Base-by-base conservation (phyloP, 2,797 vertebrate genomes). In the Schizopygopsis malacanthus region DNA sequence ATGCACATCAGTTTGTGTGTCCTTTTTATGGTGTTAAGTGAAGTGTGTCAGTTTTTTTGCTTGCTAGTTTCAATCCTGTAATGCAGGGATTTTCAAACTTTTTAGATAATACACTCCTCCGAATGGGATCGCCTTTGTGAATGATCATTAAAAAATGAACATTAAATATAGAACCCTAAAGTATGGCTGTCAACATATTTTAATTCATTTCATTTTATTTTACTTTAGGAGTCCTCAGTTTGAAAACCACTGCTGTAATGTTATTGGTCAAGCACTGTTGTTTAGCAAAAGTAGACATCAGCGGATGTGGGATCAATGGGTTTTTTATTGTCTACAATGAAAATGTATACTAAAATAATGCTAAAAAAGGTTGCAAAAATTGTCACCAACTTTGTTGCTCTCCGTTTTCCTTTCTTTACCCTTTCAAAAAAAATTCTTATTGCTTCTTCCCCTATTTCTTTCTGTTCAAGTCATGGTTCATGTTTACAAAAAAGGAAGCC, bases 401-500 rank as follows among this genome's bases (percentile, higher is more conserved):
- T 69, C 43, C 18, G 9, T 52, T 52, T 69, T 52, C 4, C 13
- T 47, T 61, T 13, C 54, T 18, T 81, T 45, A 79, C 39, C 39
- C n/a, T 79, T 54, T 81, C 78, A 56, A 70, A 43, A 61, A 45
- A 65, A 50, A 22, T 50, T 69, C 63, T 69, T 52, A 56, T 59
- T 6, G 0, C 15, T 18, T 16, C 52, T 4, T 33, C 71, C 10
- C 20, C 25, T 25, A 7, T 47, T 73, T 56, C 43, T 54, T 9
- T n/a, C 20, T 33, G 6, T 12, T 43, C 25, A 45, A 25, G 39
- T 77, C 85, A 82, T 22, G 20, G 80, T 52, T 79, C 45, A 59
- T 81, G 54, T 86, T 81, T 86, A 81, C 69, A 45, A 79, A 79
- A 86, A 83, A 61, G 39, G 20, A 50, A 81, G 43, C 28, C 50